A percentile compares a stretch with the other conserved stretches of the same genome.
Conservation (phyloP, 2,113 vertebrate genomes). For the Oncorhynchus kisutch region DNA sequence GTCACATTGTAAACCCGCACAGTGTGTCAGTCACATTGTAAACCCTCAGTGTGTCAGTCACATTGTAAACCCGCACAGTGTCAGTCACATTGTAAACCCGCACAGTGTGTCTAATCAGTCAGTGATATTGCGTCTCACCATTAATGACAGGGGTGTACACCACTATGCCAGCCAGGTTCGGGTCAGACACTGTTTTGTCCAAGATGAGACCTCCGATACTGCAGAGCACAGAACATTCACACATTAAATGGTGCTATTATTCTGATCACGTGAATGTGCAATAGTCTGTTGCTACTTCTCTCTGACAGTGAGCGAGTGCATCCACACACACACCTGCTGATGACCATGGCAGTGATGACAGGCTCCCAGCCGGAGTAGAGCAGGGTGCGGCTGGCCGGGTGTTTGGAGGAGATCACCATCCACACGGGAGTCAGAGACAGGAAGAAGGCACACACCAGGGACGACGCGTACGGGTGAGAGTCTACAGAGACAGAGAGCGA, state of each 20-base stretch:
- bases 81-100: too few relatives aligned
- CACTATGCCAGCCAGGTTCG: slow-evolving; percentile 93
- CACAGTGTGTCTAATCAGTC: background rate
- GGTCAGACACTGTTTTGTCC: slow-evolving; percentile 96
- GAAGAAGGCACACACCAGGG: slow-evolving; percentile 92
- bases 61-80: too few relatives aligned
- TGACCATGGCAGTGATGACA: slow-evolving; percentile 97
- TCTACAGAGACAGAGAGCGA: slow-evolving; percentile 65
- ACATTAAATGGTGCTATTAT: background rate
- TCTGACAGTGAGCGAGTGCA: background rate
- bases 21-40: too few relatives aligned
- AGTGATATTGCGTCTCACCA: slow-evolving; percentile 75
- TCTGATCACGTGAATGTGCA: background rate
- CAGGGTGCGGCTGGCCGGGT: slow-evolving; percentile 94
- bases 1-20: too few relatives aligned
- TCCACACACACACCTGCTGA: slow-evolving; percentile 82
- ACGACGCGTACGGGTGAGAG: slow-evolving; percentile 86
- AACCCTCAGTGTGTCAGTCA: too few relatives aligned
- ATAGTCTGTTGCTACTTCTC: background rate
- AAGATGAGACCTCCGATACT: slow-evolving; percentile 98
- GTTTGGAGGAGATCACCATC: slow-evolving; percentile 94
- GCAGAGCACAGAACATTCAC: slow-evolving; percentile 49
- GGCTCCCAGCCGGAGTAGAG: slow-evolving; percentile 98
- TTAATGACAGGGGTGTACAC: slow-evolving; percentile 98
- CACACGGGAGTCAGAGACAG: slow-evolving; percentile 93